Conservation (phyloP, 1,140 invertebrate genomes). For the Dreissena polymorpha region DNA sequence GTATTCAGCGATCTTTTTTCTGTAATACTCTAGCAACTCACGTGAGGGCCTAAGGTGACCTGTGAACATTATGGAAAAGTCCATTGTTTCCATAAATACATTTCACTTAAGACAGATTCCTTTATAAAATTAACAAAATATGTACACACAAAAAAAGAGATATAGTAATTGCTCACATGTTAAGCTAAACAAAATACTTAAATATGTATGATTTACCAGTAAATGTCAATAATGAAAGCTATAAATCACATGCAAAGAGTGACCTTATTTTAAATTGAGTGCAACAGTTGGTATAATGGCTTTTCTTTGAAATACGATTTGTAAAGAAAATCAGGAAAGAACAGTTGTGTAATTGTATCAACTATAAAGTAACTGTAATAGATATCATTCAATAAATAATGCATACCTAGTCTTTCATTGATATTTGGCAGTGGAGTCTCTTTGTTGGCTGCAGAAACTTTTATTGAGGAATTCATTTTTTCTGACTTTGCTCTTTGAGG, state of each 20-base stretch:
- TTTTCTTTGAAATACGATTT: not conserved
- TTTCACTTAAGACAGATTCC: not conserved
- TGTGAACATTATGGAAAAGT: slow-evolving; percentile 56
- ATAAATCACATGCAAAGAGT: not conserved
- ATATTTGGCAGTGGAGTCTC: slow-evolving; percentile 65
- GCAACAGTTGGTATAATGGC: not conserved
- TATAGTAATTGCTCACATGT: not conserved
- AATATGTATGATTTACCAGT: slow-evolving; percentile 6
- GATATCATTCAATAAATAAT: not conserved
- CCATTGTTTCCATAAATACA: not conserved
- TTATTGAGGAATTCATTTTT: slow-evolving; percentile 25
- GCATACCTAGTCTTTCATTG: slow-evolving; percentile 73
- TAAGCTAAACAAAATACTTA: not conserved
- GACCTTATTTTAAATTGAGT: no score
- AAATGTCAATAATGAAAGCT: not conserved
- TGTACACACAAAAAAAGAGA: not conserved
- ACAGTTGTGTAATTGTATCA: not conserved
- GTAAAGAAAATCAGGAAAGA: not conserved
- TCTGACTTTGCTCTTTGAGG: slow-evolving; percentile 23
- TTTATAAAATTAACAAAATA: no score
- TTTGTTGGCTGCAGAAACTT: not conserved
- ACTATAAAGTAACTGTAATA: not conserved
- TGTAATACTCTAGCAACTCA: slow-evolving; percentile 79
- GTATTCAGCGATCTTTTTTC: slow-evolving; percentile 80
- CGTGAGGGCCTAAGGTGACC: slow-evolving; percentile 78